Conservation (phyloP, 2,797 vertebrate species). For the Eulemur mongoz region DNA sequence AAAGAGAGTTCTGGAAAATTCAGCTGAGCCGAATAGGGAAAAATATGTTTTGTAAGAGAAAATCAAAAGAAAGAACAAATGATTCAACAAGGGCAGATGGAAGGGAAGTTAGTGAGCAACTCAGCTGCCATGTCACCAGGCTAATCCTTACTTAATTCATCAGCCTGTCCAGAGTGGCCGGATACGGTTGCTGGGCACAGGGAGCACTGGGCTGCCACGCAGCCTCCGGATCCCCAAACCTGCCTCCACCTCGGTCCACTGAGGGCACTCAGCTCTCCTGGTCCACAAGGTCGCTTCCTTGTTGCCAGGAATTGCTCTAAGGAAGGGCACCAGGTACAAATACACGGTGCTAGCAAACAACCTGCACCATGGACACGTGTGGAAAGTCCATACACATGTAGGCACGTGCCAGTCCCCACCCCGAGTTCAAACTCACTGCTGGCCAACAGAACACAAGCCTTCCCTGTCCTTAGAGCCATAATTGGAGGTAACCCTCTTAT, state of each 20-base stretch:
- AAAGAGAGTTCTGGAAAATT: constrained; percentile 6
- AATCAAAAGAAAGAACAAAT: not conserved
- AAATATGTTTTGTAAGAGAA: not conserved
- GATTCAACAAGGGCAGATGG: not conserved
- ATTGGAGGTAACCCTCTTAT: not conserved
- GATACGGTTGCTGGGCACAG: constrained; percentile 12
- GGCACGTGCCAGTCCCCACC: not conserved
- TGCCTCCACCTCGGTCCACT: not conserved
- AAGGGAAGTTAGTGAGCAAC: not conserved
- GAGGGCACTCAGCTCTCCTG: not conserved
- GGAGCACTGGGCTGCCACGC: not conserved
- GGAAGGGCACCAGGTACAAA: not conserved
- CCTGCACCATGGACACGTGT: not conserved
- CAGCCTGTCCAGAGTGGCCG: not conserved
- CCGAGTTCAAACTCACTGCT: not conserved
- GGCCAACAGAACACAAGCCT: not conserved
- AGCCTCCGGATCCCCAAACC: not conserved
- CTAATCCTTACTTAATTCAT: not conserved
- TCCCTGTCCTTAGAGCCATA: not conserved
- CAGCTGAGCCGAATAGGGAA: not conserved
- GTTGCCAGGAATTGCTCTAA: not conserved
- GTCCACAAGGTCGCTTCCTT: constrained; percentile 17
- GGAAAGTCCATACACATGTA: not conserved
- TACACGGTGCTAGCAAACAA: not conserved
- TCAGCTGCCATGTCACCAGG: not conserved